These are phyloP conservation scores for Tetranychus cinnabarinus DNA, from an alignment of 1,140 invertebrate species.

Conservation along the genomic window DNA sequence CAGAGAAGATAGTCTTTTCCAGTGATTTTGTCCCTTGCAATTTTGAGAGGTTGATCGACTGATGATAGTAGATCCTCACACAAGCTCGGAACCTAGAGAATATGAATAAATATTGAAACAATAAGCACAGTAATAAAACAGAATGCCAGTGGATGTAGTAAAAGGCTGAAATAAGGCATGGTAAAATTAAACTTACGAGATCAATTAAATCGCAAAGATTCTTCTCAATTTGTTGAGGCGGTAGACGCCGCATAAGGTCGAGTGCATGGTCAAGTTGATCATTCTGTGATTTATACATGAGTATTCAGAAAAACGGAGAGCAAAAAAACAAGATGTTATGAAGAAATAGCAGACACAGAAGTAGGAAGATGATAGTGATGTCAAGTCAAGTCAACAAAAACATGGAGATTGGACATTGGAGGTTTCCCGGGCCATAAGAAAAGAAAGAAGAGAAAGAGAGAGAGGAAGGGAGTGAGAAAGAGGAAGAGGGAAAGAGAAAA, in stretches of 20 bases:
- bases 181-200: conserved; percentile 27
- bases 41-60: conserved; percentile 95
- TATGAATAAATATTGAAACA: not conserved
- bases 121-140: not conserved
- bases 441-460: no score
- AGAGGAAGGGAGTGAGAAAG: not conserved
- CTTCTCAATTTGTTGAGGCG: conserved; percentile 96
- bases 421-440: no score
- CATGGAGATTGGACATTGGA: no score
- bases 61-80: conserved; percentile 93
- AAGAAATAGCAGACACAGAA: no score
- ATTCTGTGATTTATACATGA: conserved; percentile 3
- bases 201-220: conserved; percentile 93
- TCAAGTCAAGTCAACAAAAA: no score
- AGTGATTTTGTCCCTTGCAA: conserved; percentile 73
- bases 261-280: conserved; percentile 94
- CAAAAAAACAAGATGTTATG: not conserved
- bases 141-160: no score
- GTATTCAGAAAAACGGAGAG: not conserved
- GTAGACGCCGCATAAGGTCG: conserved; percentile 91
- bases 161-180: not conserved
- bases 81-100: conserved; percentile 46
- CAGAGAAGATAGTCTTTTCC: conserved; percentile 94
- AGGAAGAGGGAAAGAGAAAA: not conserved
- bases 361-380: no score